Evolutionary conservation across 2,888 invertebrate genomes (phyloP), one percentile per base, ranked within the genome.

Genomic region (Trachelus stipa): DNA sequence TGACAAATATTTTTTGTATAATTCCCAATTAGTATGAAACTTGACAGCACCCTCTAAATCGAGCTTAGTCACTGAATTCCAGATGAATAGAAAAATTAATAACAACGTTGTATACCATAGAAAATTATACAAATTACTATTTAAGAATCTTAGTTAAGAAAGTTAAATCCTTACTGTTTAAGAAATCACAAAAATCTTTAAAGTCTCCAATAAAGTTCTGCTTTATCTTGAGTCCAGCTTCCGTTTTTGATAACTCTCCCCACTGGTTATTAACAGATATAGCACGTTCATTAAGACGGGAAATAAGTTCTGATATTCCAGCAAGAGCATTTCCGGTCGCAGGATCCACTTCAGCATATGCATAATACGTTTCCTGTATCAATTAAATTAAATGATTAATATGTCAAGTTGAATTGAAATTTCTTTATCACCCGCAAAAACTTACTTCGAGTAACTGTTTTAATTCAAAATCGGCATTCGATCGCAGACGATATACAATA

Each of bases 381-480:
- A 30, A 33, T 40, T 56, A 69, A 71, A 33, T 31, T 33, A n/a
- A n/a, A 2, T 74, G 4, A 23, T 23, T 31, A 75, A 23, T n/a
- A 33, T 23, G 68, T 30, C 15, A 76, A 11, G 15, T 71, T 80
- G 31, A 31, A 75, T 80, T 15, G 35, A n/a, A 71, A 37, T 34
- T 73, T 30, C 34, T 31, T 34, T 35, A 33, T 11, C 34, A 15
- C 31, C 33, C 1, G 71, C 9, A n/a, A 34, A 33, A 77, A 84
- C 92, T 92, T 91, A 94, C 95, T 82, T 96, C 96, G 35, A 93
- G 92, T n/a, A 96, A 92, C 84, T 94, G 95, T 87, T 94, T 95
- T 79, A 91, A 89, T 79, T 95, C 96, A 71, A 97, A 92, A 15
- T 92, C 91, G 82, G 93, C 92, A 23, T 92, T 91, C 79, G 94